A percentile compares a stretch with the other conserved stretches of the same genome.
These are phyloP conservation scores for Drosophila kepulauana DNA, from an alignment of 1,140 invertebrate species.

Conservation along the genomic window DNA sequence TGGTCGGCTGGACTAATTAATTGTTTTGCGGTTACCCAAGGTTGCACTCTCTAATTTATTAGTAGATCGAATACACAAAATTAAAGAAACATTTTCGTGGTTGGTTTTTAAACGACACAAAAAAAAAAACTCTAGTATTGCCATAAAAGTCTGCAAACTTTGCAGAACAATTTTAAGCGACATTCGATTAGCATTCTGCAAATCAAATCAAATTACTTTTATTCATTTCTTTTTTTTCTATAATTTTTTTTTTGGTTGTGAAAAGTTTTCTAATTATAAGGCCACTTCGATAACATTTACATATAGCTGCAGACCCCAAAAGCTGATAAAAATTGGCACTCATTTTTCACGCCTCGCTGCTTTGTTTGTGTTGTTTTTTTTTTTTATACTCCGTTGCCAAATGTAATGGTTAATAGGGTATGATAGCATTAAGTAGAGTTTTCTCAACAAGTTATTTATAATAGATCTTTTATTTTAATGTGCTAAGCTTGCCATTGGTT, in stretches of 20 bases:
- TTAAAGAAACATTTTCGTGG: not conserved
- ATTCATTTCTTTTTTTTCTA: constrained; percentile 10
- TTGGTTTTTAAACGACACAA: not conserved
- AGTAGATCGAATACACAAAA: not conserved
- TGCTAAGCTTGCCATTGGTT: too few relatives aligned
- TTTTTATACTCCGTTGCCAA: not conserved
- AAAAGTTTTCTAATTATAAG: constrained; percentile 74
- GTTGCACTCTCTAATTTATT: constrained; percentile 20
- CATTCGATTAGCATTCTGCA: constrained; percentile 32
- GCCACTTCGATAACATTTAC: constrained; percentile 52
- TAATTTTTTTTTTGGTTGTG: not conserved
- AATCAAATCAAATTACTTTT: constrained; percentile 51
- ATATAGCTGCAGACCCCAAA: constrained; percentile 15
- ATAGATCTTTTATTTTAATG: too few relatives aligned
- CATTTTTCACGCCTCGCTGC: constrained; percentile 60
- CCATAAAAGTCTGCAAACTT: not conserved
- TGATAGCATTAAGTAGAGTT: not conserved
- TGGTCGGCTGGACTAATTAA: constrained; percentile 57
- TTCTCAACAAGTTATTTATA: not conserved
- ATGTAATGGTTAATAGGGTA: not conserved
- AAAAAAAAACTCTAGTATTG: not conserved
- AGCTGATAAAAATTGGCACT: constrained; percentile 40
- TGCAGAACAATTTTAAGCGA: constrained; percentile 13
- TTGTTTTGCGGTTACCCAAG: constrained; percentile 22
- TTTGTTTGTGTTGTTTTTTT: constrained; percentile 30